These are phyloP conservation scores for Mizuhopecten yessoensis DNA, from an alignment of 1,140 invertebrate species.

Conservation along the genomic window DNA sequence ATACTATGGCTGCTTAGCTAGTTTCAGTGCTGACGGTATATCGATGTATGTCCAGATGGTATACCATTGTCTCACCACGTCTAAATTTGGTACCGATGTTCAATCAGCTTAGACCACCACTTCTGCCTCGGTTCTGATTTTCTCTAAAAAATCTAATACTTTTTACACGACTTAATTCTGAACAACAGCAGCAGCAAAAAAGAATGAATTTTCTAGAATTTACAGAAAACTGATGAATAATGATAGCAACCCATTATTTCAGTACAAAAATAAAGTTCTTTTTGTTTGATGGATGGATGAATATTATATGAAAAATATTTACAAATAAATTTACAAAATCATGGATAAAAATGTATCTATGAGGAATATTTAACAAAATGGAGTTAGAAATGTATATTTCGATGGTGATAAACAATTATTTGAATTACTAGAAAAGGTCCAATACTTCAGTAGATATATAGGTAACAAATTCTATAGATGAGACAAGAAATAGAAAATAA, in stretches of 20 bases:
- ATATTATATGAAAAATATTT: not conserved
- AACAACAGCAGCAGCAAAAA: not conserved
- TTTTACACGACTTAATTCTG: not conserved
- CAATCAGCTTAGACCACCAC: too few species aligned
- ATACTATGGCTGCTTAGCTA: too few species aligned
- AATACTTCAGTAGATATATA: not conserved
- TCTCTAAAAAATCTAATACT: too few species aligned
- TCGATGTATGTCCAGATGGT: too few species aligned
- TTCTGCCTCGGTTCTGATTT: too few species aligned
- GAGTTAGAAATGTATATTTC: too few species aligned
- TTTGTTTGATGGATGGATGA: not conserved
- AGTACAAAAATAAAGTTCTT: constrained; percentile 38
- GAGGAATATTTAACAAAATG: not conserved
- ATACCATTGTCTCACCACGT: too few species aligned
- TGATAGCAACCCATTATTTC: not conserved
- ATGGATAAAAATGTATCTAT: not conserved
- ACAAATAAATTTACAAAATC: not conserved
- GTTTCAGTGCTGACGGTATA: too few species aligned
- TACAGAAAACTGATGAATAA: not conserved
- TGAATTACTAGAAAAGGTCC: too few species aligned
- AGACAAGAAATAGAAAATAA: not conserved
- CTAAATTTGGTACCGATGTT: too few species aligned
- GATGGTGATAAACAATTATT: too few species aligned
- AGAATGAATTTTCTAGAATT: not conserved
- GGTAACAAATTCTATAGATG: too few species aligned